A percentile compares a stretch with the other conserved stretches of the same genome.
Evolutionary conservation across 1,140 invertebrate genomes (phyloP).

Genomic region (Spodoptera litura): DNA sequence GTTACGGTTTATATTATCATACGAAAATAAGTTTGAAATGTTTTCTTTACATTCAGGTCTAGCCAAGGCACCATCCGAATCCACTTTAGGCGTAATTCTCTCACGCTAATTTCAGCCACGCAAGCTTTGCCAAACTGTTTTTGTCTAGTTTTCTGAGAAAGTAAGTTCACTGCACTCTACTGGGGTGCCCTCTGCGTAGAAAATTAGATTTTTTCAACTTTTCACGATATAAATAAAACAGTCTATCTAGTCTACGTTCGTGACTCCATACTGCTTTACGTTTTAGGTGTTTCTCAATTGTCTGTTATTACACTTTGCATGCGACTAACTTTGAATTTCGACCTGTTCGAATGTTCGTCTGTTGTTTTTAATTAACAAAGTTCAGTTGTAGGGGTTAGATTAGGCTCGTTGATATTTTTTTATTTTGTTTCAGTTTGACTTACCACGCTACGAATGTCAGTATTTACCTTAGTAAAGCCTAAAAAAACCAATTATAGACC

Average conservation of each 20-base stretch:
- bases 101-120: slow-evolving; percentile 70
- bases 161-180: slow-evolving; percentile 68
- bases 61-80: slow-evolving; percentile 24
- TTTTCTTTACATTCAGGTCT: slow-evolving; percentile 29
- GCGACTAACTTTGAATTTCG: slow-evolving; percentile 21
- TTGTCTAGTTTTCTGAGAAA: slow-evolving; percentile 71
- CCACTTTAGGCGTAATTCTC: slow-evolving; percentile 51
- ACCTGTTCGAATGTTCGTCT: neutral
- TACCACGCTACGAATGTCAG: too few relatives aligned
- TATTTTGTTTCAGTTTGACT: neutral
- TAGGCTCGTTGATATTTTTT: slow-evolving; percentile 11
- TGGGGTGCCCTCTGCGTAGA: slow-evolving; percentile 65
- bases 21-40: slow-evolving; percentile 4
- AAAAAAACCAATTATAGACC: too few relatives aligned
- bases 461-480: too few relatives aligned
- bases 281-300: slow-evolving; percentile 31
- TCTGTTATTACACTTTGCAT: slow-evolving; percentile 45
- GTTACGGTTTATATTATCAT: slow-evolving; percentile 10
- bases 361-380: slow-evolving; percentile 35
- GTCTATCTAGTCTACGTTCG: neutral
- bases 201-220: slow-evolving; percentile 63
- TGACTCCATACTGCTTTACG: slow-evolving; percentile 19
- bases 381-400: slow-evolving; percentile 6
- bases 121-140: slow-evolving; percentile 70
- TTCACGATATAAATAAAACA: slow-evolving; percentile 31